Conservation (phyloP, 2,888 invertebrate species). For the Pseudococcus jackbeardsleyi region DNA sequence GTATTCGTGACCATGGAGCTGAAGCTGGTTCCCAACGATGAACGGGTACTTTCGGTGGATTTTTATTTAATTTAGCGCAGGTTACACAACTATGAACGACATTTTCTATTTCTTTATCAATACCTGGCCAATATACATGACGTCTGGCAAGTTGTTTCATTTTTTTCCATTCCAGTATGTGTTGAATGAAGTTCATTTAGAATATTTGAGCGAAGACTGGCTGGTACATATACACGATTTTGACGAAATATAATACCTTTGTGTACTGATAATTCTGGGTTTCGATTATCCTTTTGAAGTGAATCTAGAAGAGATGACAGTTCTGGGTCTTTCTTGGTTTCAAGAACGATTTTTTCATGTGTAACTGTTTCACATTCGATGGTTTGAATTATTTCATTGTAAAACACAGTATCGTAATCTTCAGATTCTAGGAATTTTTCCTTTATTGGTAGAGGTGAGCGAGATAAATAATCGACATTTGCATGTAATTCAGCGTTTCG, state of each 20-base stretch:
- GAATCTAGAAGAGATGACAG: no score
- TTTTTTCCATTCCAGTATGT: conserved; percentile 65
- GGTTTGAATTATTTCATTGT: no score
- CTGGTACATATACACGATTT: conserved; percentile 57
- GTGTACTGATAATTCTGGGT: conserved; percentile 1
- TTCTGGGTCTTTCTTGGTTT: background rate
- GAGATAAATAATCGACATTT: conserved; percentile 66
- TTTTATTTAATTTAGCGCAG: conserved; percentile 65
- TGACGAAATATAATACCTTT: conserved; percentile 60
- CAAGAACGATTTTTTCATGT: background rate
- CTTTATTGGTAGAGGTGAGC: background rate
- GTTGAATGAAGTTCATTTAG: conserved; percentile 63
- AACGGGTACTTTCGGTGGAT: conserved; percentile 62
- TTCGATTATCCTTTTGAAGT: background rate
- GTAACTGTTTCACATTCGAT: no score
- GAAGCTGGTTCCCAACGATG: conserved; percentile 50
- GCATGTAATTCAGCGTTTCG: conserved; percentile 65
- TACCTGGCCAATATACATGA: no score
- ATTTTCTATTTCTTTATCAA: conserved; percentile 49
- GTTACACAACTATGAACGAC: conserved; percentile 67
- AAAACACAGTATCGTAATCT: no score
- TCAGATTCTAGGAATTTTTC: background rate
- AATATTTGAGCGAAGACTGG: background rate
- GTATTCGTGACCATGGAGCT: conserved; percentile 35
- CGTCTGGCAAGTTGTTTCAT: conserved; percentile 63